These are phyloP conservation scores for Invenusta paracnida DNA, from an alignment of 2,888 invertebrate species.

Conservation along the genomic window DNA sequence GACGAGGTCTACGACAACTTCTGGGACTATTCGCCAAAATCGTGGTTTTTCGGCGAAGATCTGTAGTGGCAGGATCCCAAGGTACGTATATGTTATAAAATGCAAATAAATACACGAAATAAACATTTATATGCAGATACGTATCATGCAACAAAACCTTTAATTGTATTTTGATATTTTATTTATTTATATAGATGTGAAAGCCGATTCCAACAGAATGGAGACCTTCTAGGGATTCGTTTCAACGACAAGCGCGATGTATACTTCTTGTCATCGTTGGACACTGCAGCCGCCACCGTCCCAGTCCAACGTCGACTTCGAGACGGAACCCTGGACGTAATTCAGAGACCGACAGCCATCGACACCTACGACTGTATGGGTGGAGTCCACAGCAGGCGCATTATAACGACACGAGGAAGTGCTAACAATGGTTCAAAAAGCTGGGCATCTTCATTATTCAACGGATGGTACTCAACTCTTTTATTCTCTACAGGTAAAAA, in stretches of 20 bases:
- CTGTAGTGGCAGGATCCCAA: not conserved
- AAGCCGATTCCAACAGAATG: not conserved
- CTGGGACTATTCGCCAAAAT: not conserved
- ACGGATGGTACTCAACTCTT: not conserved
- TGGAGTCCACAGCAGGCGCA: not conserved
- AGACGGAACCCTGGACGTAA: not conserved
- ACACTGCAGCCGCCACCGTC: not conserved
- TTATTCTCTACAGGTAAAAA: not conserved
- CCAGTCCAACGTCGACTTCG: not conserved
- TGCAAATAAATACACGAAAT: not conserved
- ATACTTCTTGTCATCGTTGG: not conserved
- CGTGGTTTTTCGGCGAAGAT: not conserved
- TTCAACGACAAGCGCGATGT: not conserved
- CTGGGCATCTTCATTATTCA: not conserved
- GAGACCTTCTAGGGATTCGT: not conserved
- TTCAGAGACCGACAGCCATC: not conserved
- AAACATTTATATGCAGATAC: no score
- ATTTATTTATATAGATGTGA: no score
- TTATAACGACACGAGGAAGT: not conserved
- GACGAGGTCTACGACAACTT: not conserved
- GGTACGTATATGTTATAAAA: not conserved
- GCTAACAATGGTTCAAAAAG: not conserved
- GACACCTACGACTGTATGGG: not conserved
- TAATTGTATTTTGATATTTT: not conserved
- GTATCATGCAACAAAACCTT: no score